Conservation (phyloP, 2,888 invertebrate species). For the Tetheella fluctuosa region DNA sequence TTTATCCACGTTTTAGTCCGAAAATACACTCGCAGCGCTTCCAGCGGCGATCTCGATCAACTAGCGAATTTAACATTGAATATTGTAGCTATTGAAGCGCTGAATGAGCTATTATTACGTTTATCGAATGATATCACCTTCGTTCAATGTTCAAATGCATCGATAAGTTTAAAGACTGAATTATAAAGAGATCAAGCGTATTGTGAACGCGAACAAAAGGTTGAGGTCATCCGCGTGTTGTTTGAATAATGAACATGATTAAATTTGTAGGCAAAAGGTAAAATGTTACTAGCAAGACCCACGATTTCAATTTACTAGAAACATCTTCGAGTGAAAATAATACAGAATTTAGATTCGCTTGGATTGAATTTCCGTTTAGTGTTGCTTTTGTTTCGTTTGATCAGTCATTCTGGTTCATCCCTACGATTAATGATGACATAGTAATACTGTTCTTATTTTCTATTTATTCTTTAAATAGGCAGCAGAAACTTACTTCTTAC, state of each 20-base stretch:
- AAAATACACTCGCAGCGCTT: conserved; percentile 52
- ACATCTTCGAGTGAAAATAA: neutral
- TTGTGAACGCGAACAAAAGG: conserved; percentile 27
- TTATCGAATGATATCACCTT: conserved; percentile 20
- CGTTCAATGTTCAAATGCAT: conserved; percentile 14
- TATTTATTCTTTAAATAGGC: neutral
- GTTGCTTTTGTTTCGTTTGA: neutral
- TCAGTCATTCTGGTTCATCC: neutral
- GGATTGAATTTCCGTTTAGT: neutral
- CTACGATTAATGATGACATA: neutral
- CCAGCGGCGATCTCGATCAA: conserved; percentile 33
- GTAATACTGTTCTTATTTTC: neutral
- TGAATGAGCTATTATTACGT: conserved; percentile 9
- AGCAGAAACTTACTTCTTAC: no score
- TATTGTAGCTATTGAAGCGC: conserved; percentile 16
- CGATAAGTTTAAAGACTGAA: conserved; percentile 12
- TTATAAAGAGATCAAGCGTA: conserved; percentile 30
- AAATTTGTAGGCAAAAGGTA: neutral
- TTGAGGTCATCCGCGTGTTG: conserved; percentile 28
- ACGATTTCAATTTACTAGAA: conserved; percentile 1
- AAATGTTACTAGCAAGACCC: neutral
- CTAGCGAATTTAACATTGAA: neutral
- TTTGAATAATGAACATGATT: neutral
- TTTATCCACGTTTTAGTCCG: conserved; percentile 42
- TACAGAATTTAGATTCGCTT: neutral